These are phyloP conservation scores for Anodontia alba DNA, from an alignment of 2,888 invertebrate genomes.

Conservation along the genomic window DNA sequence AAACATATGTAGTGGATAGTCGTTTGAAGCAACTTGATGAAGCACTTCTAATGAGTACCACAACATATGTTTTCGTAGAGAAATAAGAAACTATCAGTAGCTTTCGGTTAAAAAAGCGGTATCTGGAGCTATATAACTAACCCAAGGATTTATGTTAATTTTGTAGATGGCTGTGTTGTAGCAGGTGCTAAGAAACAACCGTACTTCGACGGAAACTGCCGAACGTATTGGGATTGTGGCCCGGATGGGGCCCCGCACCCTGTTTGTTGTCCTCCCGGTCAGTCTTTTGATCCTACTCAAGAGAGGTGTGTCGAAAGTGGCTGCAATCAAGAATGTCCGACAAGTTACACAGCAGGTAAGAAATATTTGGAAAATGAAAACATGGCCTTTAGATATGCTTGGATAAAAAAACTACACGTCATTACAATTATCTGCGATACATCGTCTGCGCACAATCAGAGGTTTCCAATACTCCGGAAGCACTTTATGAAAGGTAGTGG, in stretches of 20 bases:
- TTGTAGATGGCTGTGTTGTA: not conserved
- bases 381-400: no score
- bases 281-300: constrained; percentile 25
- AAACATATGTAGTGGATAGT: no score
- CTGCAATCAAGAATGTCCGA: constrained; percentile 37
- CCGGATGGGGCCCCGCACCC: constrained; percentile 41
- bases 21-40: no score
- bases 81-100: no score
- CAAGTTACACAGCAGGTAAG: constrained; percentile 22
- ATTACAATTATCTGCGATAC: not conserved
- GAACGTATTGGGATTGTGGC: constrained; percentile 54
- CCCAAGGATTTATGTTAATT: not conserved
- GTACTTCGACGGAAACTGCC: constrained; percentile 55
- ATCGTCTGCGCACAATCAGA: no score
- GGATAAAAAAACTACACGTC: not conserved
- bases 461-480: no score
- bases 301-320: constrained; percentile 22
- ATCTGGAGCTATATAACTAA: no score
- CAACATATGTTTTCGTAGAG: no score
- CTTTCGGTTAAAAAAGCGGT: no score
- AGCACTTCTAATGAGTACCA: no score
- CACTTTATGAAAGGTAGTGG: no score
- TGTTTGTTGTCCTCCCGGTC: constrained; percentile 42
- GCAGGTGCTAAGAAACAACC: not conserved
- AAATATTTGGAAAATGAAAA: no score